A percentile compares a stretch with the other conserved stretches of the same genome.
phyloP scores from a whole-genome alignment of 2,113 vertebrate species.

The Seriola dumerili region DNA sequence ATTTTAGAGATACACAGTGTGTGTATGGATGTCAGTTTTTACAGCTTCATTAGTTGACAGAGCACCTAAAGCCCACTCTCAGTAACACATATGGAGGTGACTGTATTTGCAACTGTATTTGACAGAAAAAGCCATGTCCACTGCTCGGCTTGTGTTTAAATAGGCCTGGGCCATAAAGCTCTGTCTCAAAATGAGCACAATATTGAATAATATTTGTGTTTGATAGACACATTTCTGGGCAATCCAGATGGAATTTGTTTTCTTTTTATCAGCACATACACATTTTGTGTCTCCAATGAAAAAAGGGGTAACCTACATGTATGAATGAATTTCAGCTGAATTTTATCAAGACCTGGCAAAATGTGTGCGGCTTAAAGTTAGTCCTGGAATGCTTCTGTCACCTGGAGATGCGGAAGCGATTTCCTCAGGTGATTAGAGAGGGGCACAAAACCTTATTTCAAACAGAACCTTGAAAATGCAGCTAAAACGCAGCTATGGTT shows the following conservation, averaged over 20 bases:
- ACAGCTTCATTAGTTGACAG: not conserved
- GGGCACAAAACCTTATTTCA: slow-evolving; percentile 21
- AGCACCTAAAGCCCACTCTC: not conserved
- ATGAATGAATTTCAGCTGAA: not conserved
- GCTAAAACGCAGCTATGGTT: slow-evolving; percentile 45
- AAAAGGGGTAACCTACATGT: not conserved
- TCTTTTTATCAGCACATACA: slow-evolving; percentile 2
- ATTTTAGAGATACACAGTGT: slow-evolving; percentile 1
- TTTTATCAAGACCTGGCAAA: slow-evolving; percentile 19
- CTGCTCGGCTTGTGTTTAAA: not conserved
- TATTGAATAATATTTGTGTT: not conserved
- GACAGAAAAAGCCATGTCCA: not conserved
- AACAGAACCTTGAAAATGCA: slow-evolving; percentile 37
- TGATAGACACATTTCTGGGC: not conserved
- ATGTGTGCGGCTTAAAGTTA: slow-evolving; percentile 8
- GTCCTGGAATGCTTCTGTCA: slow-evolving; percentile 11
- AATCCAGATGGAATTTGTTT: slow-evolving; percentile 32
- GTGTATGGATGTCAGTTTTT: not conserved
- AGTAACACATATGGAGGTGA: not conserved
- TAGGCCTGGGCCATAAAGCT: too few relatives aligned
- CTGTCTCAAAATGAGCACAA: not conserved
- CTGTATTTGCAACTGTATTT: not conserved
- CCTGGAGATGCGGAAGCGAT: slow-evolving; percentile 28
- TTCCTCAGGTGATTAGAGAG: slow-evolving; percentile 24
- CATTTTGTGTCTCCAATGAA: not conserved